phyloP scores from a whole-genome alignment of 2,113 vertebrate genomes.

The Otus sunia region DNA sequence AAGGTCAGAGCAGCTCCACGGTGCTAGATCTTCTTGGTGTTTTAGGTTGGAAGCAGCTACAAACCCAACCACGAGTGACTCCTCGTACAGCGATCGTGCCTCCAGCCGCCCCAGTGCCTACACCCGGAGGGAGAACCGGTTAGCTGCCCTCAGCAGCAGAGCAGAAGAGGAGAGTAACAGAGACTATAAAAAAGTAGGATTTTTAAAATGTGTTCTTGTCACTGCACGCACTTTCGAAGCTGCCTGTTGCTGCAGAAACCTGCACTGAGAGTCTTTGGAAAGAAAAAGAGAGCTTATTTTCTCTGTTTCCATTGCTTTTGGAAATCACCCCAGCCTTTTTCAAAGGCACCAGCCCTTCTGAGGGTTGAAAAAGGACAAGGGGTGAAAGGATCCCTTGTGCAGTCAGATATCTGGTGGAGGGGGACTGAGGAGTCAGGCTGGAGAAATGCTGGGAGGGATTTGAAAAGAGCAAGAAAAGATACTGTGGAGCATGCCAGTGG shows the following conservation, averaged over 20 bases:
- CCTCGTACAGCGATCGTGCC: slow-evolving; percentile 77
- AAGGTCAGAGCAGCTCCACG: background rate
- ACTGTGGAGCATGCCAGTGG: background rate
- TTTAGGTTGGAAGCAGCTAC: slow-evolving; percentile 82
- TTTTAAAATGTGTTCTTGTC: background rate
- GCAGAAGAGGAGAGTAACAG: slow-evolving; percentile 81
- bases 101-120: slow-evolving; percentile 81
- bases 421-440: background rate
- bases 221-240: background rate
- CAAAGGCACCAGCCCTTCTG: background rate
- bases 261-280: background rate
- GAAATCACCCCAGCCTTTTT: background rate
- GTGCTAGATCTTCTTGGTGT: background rate
- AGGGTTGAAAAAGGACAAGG: background rate
- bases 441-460: background rate
- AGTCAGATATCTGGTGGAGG: too few species aligned
- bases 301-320: background rate
- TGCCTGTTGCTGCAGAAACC: background rate
- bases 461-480: background rate
- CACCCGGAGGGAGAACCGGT: slow-evolving; percentile 84
- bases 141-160: slow-evolving; percentile 80
- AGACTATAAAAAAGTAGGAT: slow-evolving; percentile 89
- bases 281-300: background rate
- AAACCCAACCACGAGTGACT: slow-evolving; percentile 69
- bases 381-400: fast-evolving